phyloP scores from a whole-genome alignment of 2,113 vertebrate genomes.

The Eulacestoma nigropectus region DNA sequence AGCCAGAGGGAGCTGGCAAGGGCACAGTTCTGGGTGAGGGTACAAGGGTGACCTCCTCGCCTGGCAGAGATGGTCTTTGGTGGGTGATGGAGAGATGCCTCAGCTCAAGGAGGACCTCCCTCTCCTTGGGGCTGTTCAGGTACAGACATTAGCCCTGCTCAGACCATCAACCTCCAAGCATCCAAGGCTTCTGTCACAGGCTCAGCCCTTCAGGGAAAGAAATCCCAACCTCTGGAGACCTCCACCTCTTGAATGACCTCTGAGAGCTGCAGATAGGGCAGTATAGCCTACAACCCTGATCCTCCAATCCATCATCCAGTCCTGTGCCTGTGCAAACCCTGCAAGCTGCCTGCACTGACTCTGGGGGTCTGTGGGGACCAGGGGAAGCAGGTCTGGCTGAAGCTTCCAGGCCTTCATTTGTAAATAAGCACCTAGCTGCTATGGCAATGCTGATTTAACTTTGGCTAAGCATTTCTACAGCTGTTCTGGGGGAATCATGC shows the following conservation, averaged over 20 bases:
- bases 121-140: background rate
- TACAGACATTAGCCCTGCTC: background rate
- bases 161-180: background rate
- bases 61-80: background rate
- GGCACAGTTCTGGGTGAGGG: background rate
- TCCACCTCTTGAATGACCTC: background rate
- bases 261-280: background rate
- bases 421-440: constrained; percentile 47
- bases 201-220: background rate
- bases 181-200: background rate
- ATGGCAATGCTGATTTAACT: constrained; percentile 55
- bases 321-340: background rate
- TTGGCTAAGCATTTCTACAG: constrained; percentile 32
- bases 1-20: background rate
- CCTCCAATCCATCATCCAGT: background rate
- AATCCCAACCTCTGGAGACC: background rate
- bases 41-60: background rate
- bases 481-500: background rate
- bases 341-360: background rate
- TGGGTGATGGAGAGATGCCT: background rate
- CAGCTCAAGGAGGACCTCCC: background rate
- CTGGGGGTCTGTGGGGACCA: background rate
- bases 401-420: background rate
- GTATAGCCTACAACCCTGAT: background rate
- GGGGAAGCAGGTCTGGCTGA: background rate